Evolutionary conservation across 2,113 vertebrate species (phyloP).

Genomic region (Scalopus aquaticus): DNA sequence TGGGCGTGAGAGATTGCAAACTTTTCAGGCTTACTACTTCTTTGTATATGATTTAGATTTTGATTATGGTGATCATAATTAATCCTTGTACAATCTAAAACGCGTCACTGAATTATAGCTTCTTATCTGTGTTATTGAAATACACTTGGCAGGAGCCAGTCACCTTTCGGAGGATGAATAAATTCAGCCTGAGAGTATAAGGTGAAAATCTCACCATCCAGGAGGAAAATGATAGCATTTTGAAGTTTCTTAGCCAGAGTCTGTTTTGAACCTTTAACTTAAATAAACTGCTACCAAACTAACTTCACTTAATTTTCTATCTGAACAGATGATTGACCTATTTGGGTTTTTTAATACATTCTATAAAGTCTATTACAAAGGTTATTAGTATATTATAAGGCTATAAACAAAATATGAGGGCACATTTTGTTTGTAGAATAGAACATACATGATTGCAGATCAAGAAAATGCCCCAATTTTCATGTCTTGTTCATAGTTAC

Average conservation of each 20-base stretch:
- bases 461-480: slow-evolving; percentile 46
- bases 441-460: slow-evolving; percentile 18
- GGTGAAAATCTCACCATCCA: neutral
- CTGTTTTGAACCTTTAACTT: slow-evolving; percentile 35
- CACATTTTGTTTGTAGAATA: neutral
- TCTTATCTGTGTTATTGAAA: slow-evolving; percentile 31
- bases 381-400: neutral
- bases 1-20: neutral
- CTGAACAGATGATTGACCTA: neutral
- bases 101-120: neutral
- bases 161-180: neutral
- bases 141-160: neutral
- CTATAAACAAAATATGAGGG: slow-evolving; percentile 5
- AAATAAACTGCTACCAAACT: slow-evolving; percentile 63
- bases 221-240: slow-evolving; percentile 5
- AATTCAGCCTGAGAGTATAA: slow-evolving; percentile 20
- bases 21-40: neutral
- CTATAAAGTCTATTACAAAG: neutral
- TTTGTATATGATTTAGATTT: neutral
- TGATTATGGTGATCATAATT: slow-evolving; percentile 28
- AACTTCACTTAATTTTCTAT: slow-evolving; percentile 65
- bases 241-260: neutral
- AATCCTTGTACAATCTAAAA: slow-evolving; percentile 15
- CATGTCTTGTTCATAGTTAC: slow-evolving; percentile 44
- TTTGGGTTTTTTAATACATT: slow-evolving; percentile 40